Conservation (phyloP, 2,888 invertebrate species). For the Ischnus inquisitorius region DNA sequence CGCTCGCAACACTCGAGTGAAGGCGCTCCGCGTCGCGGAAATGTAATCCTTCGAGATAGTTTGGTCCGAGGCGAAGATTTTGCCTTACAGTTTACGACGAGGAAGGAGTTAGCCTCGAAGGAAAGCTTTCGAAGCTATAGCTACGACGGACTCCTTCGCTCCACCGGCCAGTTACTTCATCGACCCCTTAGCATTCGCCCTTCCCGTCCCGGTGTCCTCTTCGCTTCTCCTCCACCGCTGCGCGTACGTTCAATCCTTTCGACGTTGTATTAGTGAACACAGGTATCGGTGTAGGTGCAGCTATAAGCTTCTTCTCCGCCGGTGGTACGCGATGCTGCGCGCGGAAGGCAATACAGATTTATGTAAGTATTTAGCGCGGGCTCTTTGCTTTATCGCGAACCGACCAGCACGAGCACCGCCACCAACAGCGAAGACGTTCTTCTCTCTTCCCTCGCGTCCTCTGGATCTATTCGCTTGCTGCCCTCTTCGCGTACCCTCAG, state of each 20-base stretch:
- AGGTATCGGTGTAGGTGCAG: slow-evolving; percentile 58
- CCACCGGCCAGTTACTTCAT: slow-evolving; percentile 51
- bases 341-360: slow-evolving; percentile 85
- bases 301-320: slow-evolving; percentile 79
- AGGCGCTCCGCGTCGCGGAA: background rate
- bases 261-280: slow-evolving; percentile 51
- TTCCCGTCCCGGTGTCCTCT: background rate
- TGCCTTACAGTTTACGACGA: slow-evolving; percentile 33
- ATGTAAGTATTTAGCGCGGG: slow-evolving; percentile 85
- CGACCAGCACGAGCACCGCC: slow-evolving; percentile 82
- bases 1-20: background rate
- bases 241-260: slow-evolving; percentile 28
- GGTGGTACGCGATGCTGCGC: slow-evolving; percentile 57
- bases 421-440: slow-evolving; percentile 64
- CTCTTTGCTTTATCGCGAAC: slow-evolving; percentile 85
- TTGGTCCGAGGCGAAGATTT: background rate
- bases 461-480: background rate
- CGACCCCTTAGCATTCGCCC: slow-evolving; percentile 40
- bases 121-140: slow-evolving; percentile 30
- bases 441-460: slow-evolving; percentile 39
- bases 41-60: slow-evolving; percentile 3
- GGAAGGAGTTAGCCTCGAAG: slow-evolving; percentile 38
- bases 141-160: slow-evolving; percentile 39
- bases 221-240: background rate
- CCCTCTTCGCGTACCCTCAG: slow-evolving; percentile 3